A percentile compares a stretch with the other conserved stretches of the same genome.
Conservation (phyloP, 2,113 vertebrate species). For the Ictalurus punctatus region DNA sequence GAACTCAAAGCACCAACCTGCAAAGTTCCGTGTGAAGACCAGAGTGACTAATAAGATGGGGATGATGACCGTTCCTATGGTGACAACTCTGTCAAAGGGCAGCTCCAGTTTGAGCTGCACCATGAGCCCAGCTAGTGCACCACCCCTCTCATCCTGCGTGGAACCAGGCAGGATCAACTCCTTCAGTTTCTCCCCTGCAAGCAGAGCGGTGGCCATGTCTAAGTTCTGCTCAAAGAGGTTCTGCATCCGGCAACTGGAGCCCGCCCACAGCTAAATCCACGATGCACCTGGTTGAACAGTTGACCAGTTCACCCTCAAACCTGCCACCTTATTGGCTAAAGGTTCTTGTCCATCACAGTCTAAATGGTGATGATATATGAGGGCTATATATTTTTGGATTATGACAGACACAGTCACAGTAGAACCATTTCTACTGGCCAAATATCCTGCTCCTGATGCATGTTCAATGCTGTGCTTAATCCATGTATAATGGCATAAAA, state of each 20-base stretch:
- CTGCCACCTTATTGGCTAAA: constrained; percentile 31
- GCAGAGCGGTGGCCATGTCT: constrained; percentile 98
- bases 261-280: constrained; percentile 50
- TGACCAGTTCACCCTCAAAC: constrained; percentile 29
- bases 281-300: constrained; percentile 38
- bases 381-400: constrained; percentile 14
- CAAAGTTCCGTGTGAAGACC: constrained; percentile 98
- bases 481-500: neutral
- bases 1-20: constrained; percentile 79
- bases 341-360: constrained; percentile 9
- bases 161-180: constrained; percentile 94
- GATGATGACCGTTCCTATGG: constrained; percentile 96
- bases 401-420: constrained; percentile 29
- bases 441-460: constrained; percentile 13
- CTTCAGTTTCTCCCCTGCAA: constrained; percentile 97
- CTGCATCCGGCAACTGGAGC: constrained; percentile 81
- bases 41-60: constrained; percentile 96
- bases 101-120: constrained; percentile 96
- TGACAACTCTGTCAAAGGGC: constrained; percentile 96
- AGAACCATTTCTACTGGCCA: neutral
- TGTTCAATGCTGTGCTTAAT: constrained; percentile 3
- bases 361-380: constrained; percentile 11
- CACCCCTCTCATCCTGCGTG: constrained; percentile 90
- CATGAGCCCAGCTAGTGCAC: constrained; percentile 87
- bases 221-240: constrained; percentile 95